Evolutionary conservation across 2,888 invertebrate genomes (phyloP), one percentile per base, ranked within the genome.

Genomic region (Hirudinaria manillensis): DNA sequence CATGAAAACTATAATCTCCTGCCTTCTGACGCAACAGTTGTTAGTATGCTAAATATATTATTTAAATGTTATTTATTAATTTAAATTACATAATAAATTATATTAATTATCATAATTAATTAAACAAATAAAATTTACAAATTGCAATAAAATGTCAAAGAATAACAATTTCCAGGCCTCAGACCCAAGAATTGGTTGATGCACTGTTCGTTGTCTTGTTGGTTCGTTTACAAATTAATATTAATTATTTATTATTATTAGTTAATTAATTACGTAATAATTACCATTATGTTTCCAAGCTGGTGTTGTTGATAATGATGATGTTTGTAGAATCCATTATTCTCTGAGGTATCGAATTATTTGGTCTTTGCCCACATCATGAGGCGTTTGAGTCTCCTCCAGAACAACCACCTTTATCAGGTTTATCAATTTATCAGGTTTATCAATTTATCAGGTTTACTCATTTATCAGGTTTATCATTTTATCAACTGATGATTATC

Each of bases 371-470:
- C 89, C 27, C 89, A 89, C 80, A 85, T 89, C 61, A 83, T 89
- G 67, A 84, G 89, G 65, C 87, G 88, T 79, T 85, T 89, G 45
- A 88, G 89, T 1, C 85, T 86, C 19, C 83, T 89, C 36, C 85
- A 86, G 55, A 87, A 87, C 45, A 88, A 89, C 80, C 89, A 89
- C 80, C 88, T 89, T 80, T 86, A 87, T 75, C 84, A 89, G 7
- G 88, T 89, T 72, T 85, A 87, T 79, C 89, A 89, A 89, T 86
- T 89, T 79, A 86, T 89, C n/a, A n/a, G n/a, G n/a, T n/a, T n/a
- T n/a, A n/a, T n/a, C n/a, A 86, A 87, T 80, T 86, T 85, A 89
- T 89, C 81, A 85, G 86, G 72, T 16, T 51, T 38, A 1, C 3
- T n/a, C n/a, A n/a, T 86, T 87, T 80, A n/a, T n/a, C n/a, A n/a